Conservation (phyloP, 2,888 invertebrate species). For the Hartigia nigra region DNA sequence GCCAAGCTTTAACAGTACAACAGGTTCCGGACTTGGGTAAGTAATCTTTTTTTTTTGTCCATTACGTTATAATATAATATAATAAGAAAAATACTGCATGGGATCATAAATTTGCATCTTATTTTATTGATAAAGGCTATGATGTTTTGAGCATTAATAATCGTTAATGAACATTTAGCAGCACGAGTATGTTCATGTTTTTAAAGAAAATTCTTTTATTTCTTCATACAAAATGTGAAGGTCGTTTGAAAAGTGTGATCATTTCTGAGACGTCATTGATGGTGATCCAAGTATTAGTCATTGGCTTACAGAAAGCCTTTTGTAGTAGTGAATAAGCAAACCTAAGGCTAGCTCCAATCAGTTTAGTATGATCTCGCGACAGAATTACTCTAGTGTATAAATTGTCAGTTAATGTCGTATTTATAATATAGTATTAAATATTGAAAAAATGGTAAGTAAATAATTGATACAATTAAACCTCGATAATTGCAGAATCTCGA, state of each 20-base stretch:
- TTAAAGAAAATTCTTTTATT: not conserved
- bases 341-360: conserved; percentile 43
- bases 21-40: conserved; percentile 46
- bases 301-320: not conserved
- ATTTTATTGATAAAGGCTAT: not conserved
- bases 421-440: not conserved
- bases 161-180: not conserved
- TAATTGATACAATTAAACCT: no score
- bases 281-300: conserved; percentile 31
- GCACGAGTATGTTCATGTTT: not conserved
- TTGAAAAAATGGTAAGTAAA: not conserved
- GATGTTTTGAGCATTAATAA: not conserved
- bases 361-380: conserved; percentile 15
- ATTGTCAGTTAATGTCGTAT: not conserved
- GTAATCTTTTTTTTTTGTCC: conserved; percentile 22
- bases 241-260: not conserved
- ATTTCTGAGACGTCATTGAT: conserved; percentile 22
- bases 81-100: not conserved
- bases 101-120: not conserved
- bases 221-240: not conserved
- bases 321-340: conserved; percentile 21
- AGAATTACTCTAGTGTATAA: not conserved
- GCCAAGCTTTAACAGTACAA: conserved; percentile 42
- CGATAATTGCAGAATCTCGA: not conserved
- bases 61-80: not conserved